Base-by-base conservation (phyloP, 2,888 invertebrate species). In the Cheilosia urbana region DNA sequence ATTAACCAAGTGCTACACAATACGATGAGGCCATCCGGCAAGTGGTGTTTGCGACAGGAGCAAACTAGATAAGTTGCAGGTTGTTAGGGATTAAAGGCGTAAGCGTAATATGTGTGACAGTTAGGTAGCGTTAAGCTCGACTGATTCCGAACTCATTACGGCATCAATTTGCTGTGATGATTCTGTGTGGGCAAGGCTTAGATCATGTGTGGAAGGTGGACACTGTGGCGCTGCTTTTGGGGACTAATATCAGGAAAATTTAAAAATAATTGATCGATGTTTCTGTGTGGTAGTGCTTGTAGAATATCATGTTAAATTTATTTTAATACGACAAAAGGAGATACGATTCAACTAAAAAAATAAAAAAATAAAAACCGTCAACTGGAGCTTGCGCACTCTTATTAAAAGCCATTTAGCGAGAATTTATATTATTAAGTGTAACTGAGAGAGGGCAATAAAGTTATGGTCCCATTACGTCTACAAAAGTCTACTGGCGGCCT, bases 71-170 rank as follows among this genome's bases (percentile, higher is more conserved):
- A 42, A 51, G 30, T 27, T 30, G 9, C 13, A 42, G 62, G 13
- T 15, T 63, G 42, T 53, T 30, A 15, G 53, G n/a, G 19, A 7
- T 47, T 57, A 34, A 42, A 51, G 6, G 27, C 27, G 11, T 11
- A 34, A 2, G 13, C 19, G 37, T 49, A 58, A 7, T 51, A 30
- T 58, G 40, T 24, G 19, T 42, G 37, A n/a, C 15, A 24, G 30
- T 21, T 15, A 55, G 15, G 3, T 15, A 15, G 45, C 15, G 57
- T 47, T 57, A 47, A 57, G 57, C 57, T 69, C 57, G 19, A 57
- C 13, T 53, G 80, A 81, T 69, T 69, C 57, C 57, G 30, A 63
- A 45, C 49, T 69, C 69, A 69, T 69, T 55, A 45, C 21, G 9
- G 17, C 57, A 42, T 68, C 62, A 15, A 27, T 55, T 55, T 21